A percentile compares a stretch with the other conserved stretches of the same genome.
Conservation (phyloP, 2,797 vertebrate species). For the Halcyon leucocephala region DNA sequence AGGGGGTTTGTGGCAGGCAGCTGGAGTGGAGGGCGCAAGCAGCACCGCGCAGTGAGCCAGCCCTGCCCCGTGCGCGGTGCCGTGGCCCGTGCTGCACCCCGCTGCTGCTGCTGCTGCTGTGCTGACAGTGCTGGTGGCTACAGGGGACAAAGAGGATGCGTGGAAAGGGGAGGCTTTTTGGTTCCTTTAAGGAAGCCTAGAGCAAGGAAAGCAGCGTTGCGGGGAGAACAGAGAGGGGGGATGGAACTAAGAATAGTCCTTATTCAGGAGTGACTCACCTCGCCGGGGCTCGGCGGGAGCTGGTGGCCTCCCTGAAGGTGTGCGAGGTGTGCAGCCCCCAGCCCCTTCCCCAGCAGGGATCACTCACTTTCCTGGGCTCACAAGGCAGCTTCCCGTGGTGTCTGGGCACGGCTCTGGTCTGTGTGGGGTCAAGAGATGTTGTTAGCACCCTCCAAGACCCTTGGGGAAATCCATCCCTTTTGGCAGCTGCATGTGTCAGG, state of each 20-base stretch:
- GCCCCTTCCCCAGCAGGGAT: background rate
- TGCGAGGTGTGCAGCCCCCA: background rate
- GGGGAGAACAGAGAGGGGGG: conserved; percentile 1
- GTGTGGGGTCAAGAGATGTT: rapidly evolving
- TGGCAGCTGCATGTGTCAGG: background rate
- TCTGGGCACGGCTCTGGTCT: background rate
- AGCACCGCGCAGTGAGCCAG: rapidly evolving
- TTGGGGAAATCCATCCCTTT: background rate
- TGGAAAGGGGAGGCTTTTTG: background rate
- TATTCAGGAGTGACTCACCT: background rate
- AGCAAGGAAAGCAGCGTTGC: background rate
- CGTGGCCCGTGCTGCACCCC: too few relatives aligned
- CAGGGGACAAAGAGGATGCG: rapidly evolving
- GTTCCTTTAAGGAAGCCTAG: background rate
- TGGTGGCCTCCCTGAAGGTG: background rate
- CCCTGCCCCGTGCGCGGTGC: rapidly evolving
- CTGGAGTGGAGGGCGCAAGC: rapidly evolving
- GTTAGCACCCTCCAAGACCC: background rate
- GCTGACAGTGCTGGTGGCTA: background rate
- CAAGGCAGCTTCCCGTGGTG: rapidly evolving
- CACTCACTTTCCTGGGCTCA: background rate
- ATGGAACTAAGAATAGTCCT: conserved; percentile 3
- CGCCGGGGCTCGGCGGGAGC: background rate
- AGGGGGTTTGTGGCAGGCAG: background rate
- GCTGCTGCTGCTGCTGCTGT: background rate